These are phyloP conservation scores for Hippoglossus stenolepis DNA, from an alignment of 2,113 vertebrate genomes.

Conservation along the genomic window DNA sequence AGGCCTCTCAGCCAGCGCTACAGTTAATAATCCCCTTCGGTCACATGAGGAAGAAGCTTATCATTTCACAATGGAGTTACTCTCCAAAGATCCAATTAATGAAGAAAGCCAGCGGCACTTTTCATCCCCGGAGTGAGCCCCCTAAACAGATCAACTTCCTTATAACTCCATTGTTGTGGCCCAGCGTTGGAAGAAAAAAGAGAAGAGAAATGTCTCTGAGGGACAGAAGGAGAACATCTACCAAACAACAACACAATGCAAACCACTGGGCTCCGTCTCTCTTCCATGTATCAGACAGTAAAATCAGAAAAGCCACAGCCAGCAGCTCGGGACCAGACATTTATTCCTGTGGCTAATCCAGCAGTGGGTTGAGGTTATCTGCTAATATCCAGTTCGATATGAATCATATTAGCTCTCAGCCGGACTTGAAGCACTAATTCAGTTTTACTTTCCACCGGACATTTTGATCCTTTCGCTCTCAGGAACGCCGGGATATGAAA, in stretches of 20 bases:
- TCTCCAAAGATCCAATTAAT: slow-evolving; percentile 73
- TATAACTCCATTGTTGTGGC: slow-evolving; percentile 44
- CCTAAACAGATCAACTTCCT: slow-evolving; percentile 68
- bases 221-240: slow-evolving; percentile 9
- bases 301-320: slow-evolving; percentile 3
- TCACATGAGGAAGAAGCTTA: slow-evolving; percentile 58
- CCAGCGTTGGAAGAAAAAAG: background rate
- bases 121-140: slow-evolving; percentile 33
- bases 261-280: background rate
- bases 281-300: slow-evolving; percentile 9
- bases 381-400: slow-evolving; percentile 33
- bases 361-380: slow-evolving; percentile 42
- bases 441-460: background rate
- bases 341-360: slow-evolving; percentile 26
- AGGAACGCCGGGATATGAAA: background rate
- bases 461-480: background rate
- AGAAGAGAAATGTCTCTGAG: slow-evolving; percentile 16
- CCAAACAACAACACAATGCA: slow-evolving; percentile 26
- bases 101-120: slow-evolving; percentile 56
- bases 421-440: slow-evolving; percentile 29
- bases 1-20: slow-evolving; percentile 24
- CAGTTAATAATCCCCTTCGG: slow-evolving; percentile 53
- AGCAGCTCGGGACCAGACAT: slow-evolving; percentile 2
- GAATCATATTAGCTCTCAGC: slow-evolving; percentile 11
- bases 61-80: slow-evolving; percentile 59